Conservation (phyloP, 2,797 vertebrate species). For the Lophotriccus pileatus region DNA sequence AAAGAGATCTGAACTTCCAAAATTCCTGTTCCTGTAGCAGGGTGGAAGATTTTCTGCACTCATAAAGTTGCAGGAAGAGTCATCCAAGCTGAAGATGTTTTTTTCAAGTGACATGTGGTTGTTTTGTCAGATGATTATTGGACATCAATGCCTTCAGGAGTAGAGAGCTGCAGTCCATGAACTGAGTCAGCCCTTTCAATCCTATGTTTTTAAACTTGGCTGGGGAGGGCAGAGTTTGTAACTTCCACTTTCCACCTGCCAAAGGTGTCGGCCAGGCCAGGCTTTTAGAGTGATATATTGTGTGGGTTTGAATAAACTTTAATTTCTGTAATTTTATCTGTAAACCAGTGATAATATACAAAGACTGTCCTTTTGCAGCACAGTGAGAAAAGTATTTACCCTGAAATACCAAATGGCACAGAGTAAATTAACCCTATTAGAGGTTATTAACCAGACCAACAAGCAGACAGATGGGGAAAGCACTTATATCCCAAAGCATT, state of each 20-base stretch:
- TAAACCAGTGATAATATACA: not conserved
- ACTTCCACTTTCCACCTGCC: not conserved
- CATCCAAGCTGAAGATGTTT: not conserved
- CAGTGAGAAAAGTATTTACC: not conserved
- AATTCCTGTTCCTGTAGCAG: not conserved
- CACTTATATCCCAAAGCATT: not conserved
- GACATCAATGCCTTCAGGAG: not conserved
- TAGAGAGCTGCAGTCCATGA: not conserved
- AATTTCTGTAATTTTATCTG: not conserved
- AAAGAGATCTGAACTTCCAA: not conserved
- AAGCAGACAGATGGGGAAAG: not conserved
- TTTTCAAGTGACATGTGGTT: not conserved
- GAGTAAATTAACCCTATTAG: not conserved
- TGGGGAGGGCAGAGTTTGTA: not conserved
- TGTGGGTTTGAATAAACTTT: not conserved
- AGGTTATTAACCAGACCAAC: not conserved
- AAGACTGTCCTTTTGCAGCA: not conserved
- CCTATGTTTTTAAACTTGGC: not conserved
- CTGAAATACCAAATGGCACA: not conserved
- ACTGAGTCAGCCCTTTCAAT: accelerated
- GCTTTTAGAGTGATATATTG: not conserved
- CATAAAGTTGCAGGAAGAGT: not conserved
- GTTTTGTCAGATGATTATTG: not conserved
- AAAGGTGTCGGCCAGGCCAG: not conserved
- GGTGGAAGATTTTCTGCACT: not conserved